Base-by-base conservation (phyloP, 2,888 invertebrate species). In the Rhorus exstirpatorius region DNA sequence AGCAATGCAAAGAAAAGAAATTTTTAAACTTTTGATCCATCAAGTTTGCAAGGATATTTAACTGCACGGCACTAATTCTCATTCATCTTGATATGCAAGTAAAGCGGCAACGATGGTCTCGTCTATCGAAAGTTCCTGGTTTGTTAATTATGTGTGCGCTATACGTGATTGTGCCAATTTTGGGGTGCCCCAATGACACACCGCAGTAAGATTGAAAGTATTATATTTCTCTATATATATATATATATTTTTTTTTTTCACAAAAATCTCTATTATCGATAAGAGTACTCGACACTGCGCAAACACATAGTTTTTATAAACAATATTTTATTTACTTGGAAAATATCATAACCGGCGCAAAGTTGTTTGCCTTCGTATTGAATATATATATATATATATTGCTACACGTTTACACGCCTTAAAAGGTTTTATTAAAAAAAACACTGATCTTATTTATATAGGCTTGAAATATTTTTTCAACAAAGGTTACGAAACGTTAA, bases 251-350 rank as follows among this genome's bases (percentile, higher is more conserved):
- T n/a, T 77, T 61, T 65, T 26, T 24, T 60, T 49, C 3, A 49
- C 31, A 2, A 53, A 35, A 71, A 74, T 68, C 68, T 72, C 67
- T 53, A 61, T 78, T 72, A 24, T 17, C 26, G 58, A n/a, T n/a
- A n/a, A 1, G 44, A 44, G 12, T 55, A 31, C n/a, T 44, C 12
- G 31, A 67, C n/a, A 41, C 61, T 35, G 12, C 26, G 38, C 49
- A 14, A 58, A 8, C 35, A 67, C 49, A 67, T n/a, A 78, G 63
- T 72, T 81, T 78, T 78, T 74, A 74, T 74, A 81, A 19, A 74
- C 19, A n/a, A 51, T 77, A 72, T 77, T 72, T 67, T 77, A 72
- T 58, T 67, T 53, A 51, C 41, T 58, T 4, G n/a, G 12, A 44
- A 31, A 72, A 72, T 31, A 19, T 31, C 7, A 8, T 41, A 49